Conservation (phyloP, 2,888 invertebrate genomes). For the Acronicta aceris region DNA sequence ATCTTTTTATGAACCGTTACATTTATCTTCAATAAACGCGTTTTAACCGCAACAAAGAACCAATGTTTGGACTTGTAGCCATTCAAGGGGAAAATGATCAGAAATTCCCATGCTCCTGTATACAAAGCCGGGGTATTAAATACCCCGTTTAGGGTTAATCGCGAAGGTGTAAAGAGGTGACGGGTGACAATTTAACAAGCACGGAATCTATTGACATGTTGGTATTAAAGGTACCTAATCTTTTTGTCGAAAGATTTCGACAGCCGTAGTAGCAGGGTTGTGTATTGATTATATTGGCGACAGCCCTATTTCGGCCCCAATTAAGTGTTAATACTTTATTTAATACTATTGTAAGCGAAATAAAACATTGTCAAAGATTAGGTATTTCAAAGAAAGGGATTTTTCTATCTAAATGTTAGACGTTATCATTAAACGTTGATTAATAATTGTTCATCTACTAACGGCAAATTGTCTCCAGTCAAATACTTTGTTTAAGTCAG, state of each 20-base stretch:
- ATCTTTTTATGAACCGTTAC: constrained; percentile 60
- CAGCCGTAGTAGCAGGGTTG: constrained; percentile 34
- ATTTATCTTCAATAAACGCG: constrained; percentile 62
- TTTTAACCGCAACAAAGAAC: constrained; percentile 73
- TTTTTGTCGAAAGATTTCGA: constrained; percentile 42
- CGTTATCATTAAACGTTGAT: no score
- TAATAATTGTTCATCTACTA: no score
- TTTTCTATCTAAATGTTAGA: background rate
- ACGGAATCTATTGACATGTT: constrained; percentile 64
- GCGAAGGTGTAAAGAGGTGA: constrained; percentile 71
- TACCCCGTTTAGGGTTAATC: constrained; percentile 73
- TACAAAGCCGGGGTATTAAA: constrained; percentile 63
- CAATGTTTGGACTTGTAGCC: constrained; percentile 77
- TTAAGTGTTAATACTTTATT: constrained; percentile 33
- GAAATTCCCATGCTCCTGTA: constrained; percentile 78
- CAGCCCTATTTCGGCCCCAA: constrained; percentile 26
- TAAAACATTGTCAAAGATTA: background rate
- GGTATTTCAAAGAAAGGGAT: no score
- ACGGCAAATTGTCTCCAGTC: no score
- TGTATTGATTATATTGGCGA: constrained; percentile 21
- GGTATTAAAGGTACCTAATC: constrained; percentile 59
- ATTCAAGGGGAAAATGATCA: constrained; percentile 80
- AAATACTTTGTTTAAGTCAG: no score
- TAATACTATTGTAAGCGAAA: constrained; percentile 28
- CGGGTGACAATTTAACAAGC: constrained; percentile 74